Percentiles rank a stretch among this genome's conserved stretches.
These are phyloP conservation scores for Chunga burmeisteri DNA, from an alignment of 2,113 vertebrate species.

Conservation along the genomic window DNA sequence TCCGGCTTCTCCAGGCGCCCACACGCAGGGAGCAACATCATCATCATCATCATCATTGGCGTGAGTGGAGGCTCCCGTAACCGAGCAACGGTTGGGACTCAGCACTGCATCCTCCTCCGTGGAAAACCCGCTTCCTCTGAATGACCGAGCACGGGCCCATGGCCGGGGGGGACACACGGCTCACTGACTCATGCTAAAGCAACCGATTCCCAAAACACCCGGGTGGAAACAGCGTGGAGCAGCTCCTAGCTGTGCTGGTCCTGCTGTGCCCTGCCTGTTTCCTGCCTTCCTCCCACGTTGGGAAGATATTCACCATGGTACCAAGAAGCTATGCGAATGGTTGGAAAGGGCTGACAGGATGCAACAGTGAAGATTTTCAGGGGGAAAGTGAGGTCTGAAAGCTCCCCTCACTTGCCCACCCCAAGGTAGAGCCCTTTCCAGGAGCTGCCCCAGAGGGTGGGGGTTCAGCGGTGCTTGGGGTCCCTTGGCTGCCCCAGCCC, in stretches of 20 bases:
- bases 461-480: background rate
- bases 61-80: background rate
- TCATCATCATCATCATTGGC: background rate
- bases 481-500: background rate
- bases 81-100: background rate
- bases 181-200: background rate
- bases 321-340: background rate
- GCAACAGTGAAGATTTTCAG: background rate
- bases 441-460: background rate
- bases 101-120: background rate
- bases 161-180: no score
- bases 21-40: background rate
- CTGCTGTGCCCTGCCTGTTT: background rate
- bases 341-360: background rate
- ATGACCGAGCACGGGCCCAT: accelerated
- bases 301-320: background rate
- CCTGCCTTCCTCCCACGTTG: background rate
- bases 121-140: background rate
- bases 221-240: background rate
- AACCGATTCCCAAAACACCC: background rate
- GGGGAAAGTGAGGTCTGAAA: background rate
- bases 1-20: background rate
- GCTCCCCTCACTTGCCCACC: no score
- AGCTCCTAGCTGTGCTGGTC: background rate
- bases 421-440: background rate